These are phyloP conservation scores for Chlorops oryzae DNA, from an alignment of 1,140 invertebrate species.

Conservation along the genomic window DNA sequence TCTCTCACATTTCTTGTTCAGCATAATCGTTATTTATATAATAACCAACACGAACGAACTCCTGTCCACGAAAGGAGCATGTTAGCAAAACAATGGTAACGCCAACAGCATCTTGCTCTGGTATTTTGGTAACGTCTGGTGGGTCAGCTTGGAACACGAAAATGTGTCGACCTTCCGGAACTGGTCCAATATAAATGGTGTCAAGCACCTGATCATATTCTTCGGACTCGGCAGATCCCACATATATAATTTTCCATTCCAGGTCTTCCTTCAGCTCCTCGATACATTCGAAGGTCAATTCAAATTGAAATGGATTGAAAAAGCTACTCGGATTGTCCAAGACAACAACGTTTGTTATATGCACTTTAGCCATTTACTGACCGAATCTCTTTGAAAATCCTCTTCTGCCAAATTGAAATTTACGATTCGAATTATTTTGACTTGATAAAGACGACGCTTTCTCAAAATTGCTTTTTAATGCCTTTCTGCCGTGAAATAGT, in stretches of 20 bases:
- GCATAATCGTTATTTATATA: slow-evolving; percentile 98
- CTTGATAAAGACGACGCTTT: too few relatives aligned
- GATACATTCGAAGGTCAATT: slow-evolving; percentile 96
- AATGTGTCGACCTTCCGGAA: slow-evolving; percentile 88
- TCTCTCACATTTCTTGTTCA: slow-evolving; percentile 89
- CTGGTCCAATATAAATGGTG: slow-evolving; percentile 91
- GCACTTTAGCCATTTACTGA: slow-evolving; percentile 96
- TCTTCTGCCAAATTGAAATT: too few relatives aligned
- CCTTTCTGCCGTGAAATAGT: too few relatives aligned
- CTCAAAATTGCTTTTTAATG: too few relatives aligned
- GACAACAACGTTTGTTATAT: slow-evolving; percentile 94
- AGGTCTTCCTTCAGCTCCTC: slow-evolving; percentile 93
- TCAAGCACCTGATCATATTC: slow-evolving; percentile 94
- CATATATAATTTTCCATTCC: slow-evolving; percentile 99
- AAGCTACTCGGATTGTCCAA: slow-evolving; percentile 95
- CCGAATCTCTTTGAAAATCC: too few relatives aligned
- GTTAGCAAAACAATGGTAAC: slow-evolving; percentile 96
- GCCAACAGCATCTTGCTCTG: slow-evolving; percentile 90
- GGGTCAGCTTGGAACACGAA: slow-evolving; percentile 76
- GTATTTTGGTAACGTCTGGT: slow-evolving; percentile 88
- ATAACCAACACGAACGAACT: slow-evolving; percentile 97
- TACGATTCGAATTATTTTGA: too few relatives aligned
- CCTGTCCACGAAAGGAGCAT: slow-evolving; percentile 84
- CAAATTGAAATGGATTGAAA: slow-evolving; percentile 94
- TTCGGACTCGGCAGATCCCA: slow-evolving; percentile 95